Percentiles rank a stretch among this genome's conserved stretches.
phyloP scores from a whole-genome alignment of 2,797 vertebrate species.

The Philypnodon macrostomus region DNA sequence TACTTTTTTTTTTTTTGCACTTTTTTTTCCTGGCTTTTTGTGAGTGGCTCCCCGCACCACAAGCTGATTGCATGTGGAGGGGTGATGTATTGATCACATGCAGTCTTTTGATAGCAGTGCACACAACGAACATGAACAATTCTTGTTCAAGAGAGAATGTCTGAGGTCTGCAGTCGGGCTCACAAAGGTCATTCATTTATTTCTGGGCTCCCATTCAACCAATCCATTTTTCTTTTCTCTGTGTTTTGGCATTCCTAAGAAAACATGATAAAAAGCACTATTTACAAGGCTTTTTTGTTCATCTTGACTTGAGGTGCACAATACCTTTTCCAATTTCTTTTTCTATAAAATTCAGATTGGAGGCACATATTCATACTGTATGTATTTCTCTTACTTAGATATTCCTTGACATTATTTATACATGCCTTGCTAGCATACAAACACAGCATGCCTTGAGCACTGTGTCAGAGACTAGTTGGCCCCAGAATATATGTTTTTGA shows the following conservation, averaged over 20 bases:
- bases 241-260: conserved; percentile 18
- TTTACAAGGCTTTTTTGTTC: conserved; percentile 13
- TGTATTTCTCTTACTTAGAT: conserved; percentile 42
- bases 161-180: conserved; percentile 48
- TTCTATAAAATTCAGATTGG: conserved; percentile 37
- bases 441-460: conserved; percentile 43
- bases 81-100: conserved; percentile 72
- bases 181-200: conserved; percentile 59
- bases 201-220: conserved; percentile 40
- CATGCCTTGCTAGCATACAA: conserved; percentile 52
- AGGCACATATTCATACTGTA: conserved; percentile 41
- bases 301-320: background rate
- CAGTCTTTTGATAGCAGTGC: conserved; percentile 66
- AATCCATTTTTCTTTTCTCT: conserved; percentile 33
- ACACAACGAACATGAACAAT: conserved; percentile 50
- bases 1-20: conserved; percentile 32
- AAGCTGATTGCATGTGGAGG: conserved; percentile 67
- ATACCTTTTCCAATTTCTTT: conserved; percentile 4
- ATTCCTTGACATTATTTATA: conserved; percentile 61
- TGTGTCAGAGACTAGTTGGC: conserved; percentile 55
- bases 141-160: conserved; percentile 50
- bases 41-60: conserved; percentile 55
- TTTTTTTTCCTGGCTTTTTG: conserved; percentile 55
- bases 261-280: conserved; percentile 21
- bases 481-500: conserved; percentile 69